Percentiles rank a stretch among this genome's conserved stretches.
These are phyloP conservation scores for Saguinus imperator DNA, from an alignment of 2,113 vertebrate genomes.

Conservation along the genomic window DNA sequence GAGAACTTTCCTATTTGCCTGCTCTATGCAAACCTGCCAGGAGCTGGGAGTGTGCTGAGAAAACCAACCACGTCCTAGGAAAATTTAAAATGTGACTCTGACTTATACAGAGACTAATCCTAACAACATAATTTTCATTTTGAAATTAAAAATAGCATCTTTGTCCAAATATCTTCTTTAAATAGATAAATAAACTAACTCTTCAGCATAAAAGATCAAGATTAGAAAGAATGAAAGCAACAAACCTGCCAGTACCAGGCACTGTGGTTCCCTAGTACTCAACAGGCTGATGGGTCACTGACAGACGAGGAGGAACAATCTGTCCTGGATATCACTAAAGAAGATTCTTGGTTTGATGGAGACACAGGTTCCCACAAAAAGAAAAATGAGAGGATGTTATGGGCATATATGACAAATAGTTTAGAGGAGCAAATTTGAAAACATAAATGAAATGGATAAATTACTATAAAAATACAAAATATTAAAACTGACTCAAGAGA, in stretches of 20 bases:
- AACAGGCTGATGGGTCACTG: neutral
- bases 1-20: neutral
- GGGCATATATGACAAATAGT: neutral
- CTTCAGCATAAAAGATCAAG: neutral
- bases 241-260: neutral
- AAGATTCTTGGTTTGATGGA: neutral
- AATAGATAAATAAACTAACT: neutral
- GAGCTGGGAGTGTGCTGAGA: neutral
- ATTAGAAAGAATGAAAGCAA: neutral
- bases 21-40: neutral
- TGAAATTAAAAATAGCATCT: neutral
- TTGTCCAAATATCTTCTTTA: slow-evolving; percentile 5
- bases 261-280: neutral
- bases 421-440: neutral
- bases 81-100: slow-evolving; percentile 23
- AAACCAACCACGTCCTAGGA: neutral
- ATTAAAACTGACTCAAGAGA: neutral
- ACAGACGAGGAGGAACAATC: neutral
- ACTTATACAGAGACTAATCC: neutral
- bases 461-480: neutral
- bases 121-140: neutral
- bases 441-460: neutral
- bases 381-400: neutral
- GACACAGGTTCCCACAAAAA: neutral
- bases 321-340: neutral